Evolutionary conservation across 2,888 invertebrate genomes (phyloP), one percentile per base, ranked within the genome.

Genomic region (Caenorhabditis afra): DNA sequence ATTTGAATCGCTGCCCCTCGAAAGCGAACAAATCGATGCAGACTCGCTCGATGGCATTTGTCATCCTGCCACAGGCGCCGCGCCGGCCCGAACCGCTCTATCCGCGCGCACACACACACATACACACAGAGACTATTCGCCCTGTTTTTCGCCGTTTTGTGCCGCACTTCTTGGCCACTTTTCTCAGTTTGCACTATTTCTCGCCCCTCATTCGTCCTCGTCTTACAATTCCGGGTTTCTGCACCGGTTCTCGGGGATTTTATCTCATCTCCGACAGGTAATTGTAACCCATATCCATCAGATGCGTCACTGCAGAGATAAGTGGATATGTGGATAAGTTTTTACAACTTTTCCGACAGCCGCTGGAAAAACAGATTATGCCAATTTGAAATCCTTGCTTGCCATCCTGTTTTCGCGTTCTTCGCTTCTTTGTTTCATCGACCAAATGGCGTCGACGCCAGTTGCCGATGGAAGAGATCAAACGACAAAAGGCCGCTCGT

Each of bases 111-210:
- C 62, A 58, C 29, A 29, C 29, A 29, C 29, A 29, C 29, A 71
- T 55, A 58, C 29, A 29, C 29, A 29, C 29, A 29, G 4, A 29
- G 29, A 29, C 29, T 29, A 49, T 58, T 58, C 47, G 23, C 7
- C 55, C 55, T 49, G 57, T 73, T 64, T 64, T 73, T 58, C n/a
- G 73, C 58, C 64, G 64, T 64, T 61, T 61, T 39, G 70, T 49
- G 64, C 58, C 73, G 61, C 62, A 29, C 59, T 62, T 49, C 50
- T 50, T 41, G 7, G 37, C 50, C 73, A 58, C 55, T 64, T 71
- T 41, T 12, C 62, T 37, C 50, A 41, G 73, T 73, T 71, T 71
- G 73, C 73, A 73, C 73, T 73, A 44, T 73, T 64, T 73, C 57
- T 57, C 62, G 55, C 61, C 71, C 23, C 70, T 35, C 41, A 20